A percentile compares a stretch with the other conserved stretches of the same genome.
Conservation (phyloP, 2,888 invertebrate species). For the Operophtera brumata region DNA sequence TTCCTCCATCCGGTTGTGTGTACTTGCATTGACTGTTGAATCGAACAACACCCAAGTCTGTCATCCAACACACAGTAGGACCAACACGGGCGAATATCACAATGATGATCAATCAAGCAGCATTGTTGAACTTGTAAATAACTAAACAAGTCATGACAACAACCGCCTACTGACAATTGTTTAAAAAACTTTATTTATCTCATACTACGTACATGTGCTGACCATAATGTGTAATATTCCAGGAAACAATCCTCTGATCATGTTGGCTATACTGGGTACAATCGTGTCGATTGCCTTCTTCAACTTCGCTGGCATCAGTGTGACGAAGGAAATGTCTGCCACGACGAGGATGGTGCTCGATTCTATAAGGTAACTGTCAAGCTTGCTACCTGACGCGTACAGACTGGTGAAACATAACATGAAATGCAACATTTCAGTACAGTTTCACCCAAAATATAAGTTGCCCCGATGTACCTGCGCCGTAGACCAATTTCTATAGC, state of each 20-base stretch:
- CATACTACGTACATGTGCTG: neutral
- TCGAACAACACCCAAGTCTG: no score
- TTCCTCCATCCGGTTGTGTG: no score
- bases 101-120: conserved; percentile 24
- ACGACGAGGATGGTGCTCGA: conserved; percentile 95
- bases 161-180: conserved; percentile 1
- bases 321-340: conserved; percentile 96
- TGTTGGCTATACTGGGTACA: conserved; percentile 82
- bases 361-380: conserved; percentile 81
- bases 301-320: conserved; percentile 94
- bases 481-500: no score
- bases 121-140: conserved; percentile 21
- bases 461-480: no score
- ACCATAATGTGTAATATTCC: conserved; percentile 27
- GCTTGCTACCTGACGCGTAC: neutral
- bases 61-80: no score
- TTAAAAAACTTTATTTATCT: neutral
- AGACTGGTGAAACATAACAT: no score
- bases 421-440: no score
- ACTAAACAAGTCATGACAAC: conserved; percentile 13
- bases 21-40: no score
- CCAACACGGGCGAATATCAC: no score
- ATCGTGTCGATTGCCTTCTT: conserved; percentile 94
- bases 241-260: conserved; percentile 65
- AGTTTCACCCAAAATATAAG: no score